Base-by-base conservation (phyloP, 2,113 vertebrate genomes). In the Gnathonemus echidnorhynchus region DNA sequence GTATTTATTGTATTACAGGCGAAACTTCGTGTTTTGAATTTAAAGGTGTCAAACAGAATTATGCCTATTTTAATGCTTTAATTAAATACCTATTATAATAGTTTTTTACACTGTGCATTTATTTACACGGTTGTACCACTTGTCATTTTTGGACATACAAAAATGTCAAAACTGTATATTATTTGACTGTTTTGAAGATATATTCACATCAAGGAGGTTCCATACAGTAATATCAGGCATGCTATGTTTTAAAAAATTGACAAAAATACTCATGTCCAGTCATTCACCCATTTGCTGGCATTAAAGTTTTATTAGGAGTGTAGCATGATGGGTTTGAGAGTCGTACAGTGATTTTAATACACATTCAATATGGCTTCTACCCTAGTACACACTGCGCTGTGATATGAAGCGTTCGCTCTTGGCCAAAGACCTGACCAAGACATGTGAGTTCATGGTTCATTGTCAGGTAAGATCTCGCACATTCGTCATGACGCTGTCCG, bases 371-470 rank as follows among this genome's bases (percentile, higher is more conserved):
- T 21, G 19, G 90, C 13, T 15, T 0, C 77, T 52, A 90, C 39
- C 88, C 11, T 88, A 99, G 98, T 99, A 99, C 90, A 97, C 95
- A 0, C 96, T 99, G 11, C 97, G 98, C 91, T 99, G 98, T 93
- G 98, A 99, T 93, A 96, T 99, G 97, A 96, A 96, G 90, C 97
- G 98, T 48, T 95, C 98, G 3, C 95, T 99, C 92, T 89, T 99
- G 94, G 97, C 98, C 21, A 99, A 99, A 95, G 98, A 99, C 94
- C 92, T 99, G 90, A 98, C 94, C 66, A 98, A 98, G 95, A 98
- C 95, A 86, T 98, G 97, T 70, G 98, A 99, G 91, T 99, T 99
- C 95, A 99, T 99, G 90, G 95, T 99, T 0, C 98, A 99, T 93
- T 97, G 96, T 11, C 94, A 96, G 88, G 98, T 99, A 93, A 96